phyloP scores from a whole-genome alignment of 2,888 invertebrate genomes.

The Augiades crinisus region DNA sequence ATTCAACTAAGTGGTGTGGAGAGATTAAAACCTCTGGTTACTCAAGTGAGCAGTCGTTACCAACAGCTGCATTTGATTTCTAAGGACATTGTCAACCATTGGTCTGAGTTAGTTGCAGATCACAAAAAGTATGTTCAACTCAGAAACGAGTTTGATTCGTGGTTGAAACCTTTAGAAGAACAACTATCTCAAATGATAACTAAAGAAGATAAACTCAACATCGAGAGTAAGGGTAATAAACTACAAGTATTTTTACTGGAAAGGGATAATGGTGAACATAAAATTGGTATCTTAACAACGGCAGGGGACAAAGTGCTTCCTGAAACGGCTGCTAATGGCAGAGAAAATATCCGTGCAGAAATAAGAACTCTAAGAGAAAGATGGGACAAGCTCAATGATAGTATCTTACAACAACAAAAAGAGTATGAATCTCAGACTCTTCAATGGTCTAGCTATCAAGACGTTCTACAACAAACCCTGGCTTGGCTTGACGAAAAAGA shows the following conservation, averaged over 20 bases:
- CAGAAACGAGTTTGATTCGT: constrained; percentile 86
- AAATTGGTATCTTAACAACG: constrained; percentile 86
- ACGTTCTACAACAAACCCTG: constrained; percentile 89
- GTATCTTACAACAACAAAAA: constrained; percentile 91
- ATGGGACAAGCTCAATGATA: constrained; percentile 94
- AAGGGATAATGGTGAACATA: constrained; percentile 91
- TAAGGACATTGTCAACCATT: constrained; percentile 92
- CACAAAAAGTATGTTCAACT: constrained; percentile 90
- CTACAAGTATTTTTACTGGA: constrained; percentile 88
- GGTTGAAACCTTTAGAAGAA: constrained; percentile 89
- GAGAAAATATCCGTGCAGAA: constrained; percentile 94
- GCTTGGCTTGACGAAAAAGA: constrained; percentile 94
- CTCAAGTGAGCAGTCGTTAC: constrained; percentile 94
- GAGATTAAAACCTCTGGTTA: constrained; percentile 91
- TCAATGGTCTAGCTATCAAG: constrained; percentile 93
- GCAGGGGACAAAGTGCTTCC: constrained; percentile 95
- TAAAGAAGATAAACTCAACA: constrained; percentile 84
- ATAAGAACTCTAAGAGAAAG: constrained; percentile 89
- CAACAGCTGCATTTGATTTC: constrained; percentile 90
- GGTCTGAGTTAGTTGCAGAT: constrained; percentile 91
- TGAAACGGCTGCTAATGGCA: constrained; percentile 94
- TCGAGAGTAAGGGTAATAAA: constrained; percentile 85
- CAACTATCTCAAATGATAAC: constrained; percentile 83
- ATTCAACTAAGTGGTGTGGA: constrained; percentile 92
- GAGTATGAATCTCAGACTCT: constrained; percentile 91